Base-by-base conservation (phyloP, 2,888 invertebrate genomes). In the Ectemnius continuus region DNA sequence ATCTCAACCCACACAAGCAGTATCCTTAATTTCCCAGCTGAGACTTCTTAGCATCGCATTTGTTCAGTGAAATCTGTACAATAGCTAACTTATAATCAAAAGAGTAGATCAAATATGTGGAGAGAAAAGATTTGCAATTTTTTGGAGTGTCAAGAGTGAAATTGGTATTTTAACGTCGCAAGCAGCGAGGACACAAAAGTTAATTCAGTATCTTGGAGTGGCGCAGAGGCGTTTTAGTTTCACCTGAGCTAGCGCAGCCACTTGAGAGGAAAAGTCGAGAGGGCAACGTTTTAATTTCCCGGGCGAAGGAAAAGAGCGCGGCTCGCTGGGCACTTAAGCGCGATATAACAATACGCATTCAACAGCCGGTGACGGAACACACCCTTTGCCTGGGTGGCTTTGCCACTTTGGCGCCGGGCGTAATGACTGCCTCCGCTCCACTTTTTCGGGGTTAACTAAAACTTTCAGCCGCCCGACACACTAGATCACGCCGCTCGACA, bases 371-470 rank as follows among this genome's bases (percentile, higher is more conserved):
- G 16, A 20, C 61, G 18, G 3, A 26, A n/a, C 13, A 61, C 61
- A 36, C 57, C 57, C 71, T 74, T 74, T 67, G 52, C 48, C 45
- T 47, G 62, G 45, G 28, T 46, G 57, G 60, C 56, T 71, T 70
- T 76, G 62, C 73, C 70, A 67, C 45, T 64, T 68, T 13, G 20
- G 23, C n/a, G 47, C 56, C 59, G 62, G 13, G 16, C 11, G 57
- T 23, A 18, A 58, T 20, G 26, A 62, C 59, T 47, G 36, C 4
- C 6, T 57, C 61, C 11, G 47, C 18, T 57, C 59, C 45, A 56
- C 76, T 73, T 79, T 78, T 45, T 80, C 76, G 77, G 62, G 79
- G 72, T 83, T 84, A 81, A 84, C 83, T 79, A 79, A 76, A 79
- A 85, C 85, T 84, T 76, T 81, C 78, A 76, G 80, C 72, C 69